These are phyloP conservation scores for Mystacides longicornis DNA, from an alignment of 2,888 invertebrate genomes.

Conservation along the genomic window DNA sequence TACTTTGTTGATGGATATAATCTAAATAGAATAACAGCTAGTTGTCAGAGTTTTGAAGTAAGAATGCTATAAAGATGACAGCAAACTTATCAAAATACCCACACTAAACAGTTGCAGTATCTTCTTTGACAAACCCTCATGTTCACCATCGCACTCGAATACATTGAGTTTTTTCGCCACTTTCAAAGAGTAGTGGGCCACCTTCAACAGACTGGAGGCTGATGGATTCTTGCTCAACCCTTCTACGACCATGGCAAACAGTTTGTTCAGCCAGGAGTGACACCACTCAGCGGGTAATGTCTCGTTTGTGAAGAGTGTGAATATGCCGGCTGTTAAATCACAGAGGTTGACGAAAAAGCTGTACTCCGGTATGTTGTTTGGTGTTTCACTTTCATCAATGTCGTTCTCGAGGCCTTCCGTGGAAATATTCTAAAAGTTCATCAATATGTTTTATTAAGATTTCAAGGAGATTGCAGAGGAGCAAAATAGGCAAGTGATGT, in stretches of 20 bases:
- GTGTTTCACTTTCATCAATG: slow-evolving; percentile 11
- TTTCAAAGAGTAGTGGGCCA: slow-evolving; percentile 15
- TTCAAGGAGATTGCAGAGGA: too few relatives aligned
- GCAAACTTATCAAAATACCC: neutral
- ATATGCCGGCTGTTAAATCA: slow-evolving; percentile 15
- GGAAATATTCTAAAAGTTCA: slow-evolving; percentile 6
- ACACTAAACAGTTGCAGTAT: slow-evolving; percentile 5
- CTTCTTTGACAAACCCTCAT: neutral
- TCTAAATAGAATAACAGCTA: too few relatives aligned
- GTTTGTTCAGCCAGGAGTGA: slow-evolving; percentile 3
- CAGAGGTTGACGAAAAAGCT: slow-evolving; percentile 20
- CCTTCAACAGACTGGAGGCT: slow-evolving; percentile 11
- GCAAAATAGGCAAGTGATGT: too few relatives aligned
- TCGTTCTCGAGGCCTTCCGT: neutral
- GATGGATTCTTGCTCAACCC: neutral
- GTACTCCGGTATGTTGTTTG: slow-evolving; percentile 10
- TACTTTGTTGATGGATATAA: slow-evolving; percentile 15
- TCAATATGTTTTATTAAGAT: neutral
- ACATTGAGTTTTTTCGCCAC: slow-evolving; percentile 4
- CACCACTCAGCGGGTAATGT: neutral
- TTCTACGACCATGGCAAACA: neutral
- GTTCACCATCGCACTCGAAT: neutral
- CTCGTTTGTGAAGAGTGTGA: neutral
- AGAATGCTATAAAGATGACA: neutral
- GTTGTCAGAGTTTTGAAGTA: neutral